A percentile compares a stretch with the other conserved stretches of the same genome.
Conservation (phyloP, 2,888 invertebrate genomes). For the Parascotia fuliginaria region DNA sequence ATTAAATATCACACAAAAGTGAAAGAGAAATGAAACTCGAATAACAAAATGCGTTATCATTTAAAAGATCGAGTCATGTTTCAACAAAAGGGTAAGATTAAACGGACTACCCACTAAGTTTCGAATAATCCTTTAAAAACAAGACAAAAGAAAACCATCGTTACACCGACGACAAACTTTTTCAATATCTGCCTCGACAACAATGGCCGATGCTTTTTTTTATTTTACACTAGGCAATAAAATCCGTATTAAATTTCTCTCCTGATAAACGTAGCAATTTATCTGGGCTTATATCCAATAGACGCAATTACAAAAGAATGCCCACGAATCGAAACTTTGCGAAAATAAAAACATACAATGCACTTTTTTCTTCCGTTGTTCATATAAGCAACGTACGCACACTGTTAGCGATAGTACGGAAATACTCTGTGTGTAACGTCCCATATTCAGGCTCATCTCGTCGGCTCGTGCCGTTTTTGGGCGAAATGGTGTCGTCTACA, state of each 20-base stretch:
- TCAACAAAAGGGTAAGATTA: constrained; percentile 62
- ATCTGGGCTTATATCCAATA: constrained; percentile 49
- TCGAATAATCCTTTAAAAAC: constrained; percentile 68
- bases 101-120: constrained; percentile 64
- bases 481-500: constrained; percentile 70
- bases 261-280: constrained; percentile 58
- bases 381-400: constrained; percentile 66
- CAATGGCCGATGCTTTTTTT: constrained; percentile 65
- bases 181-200: constrained; percentile 72
- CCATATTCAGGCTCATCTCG: constrained; percentile 79
- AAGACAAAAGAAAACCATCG: constrained; percentile 66
- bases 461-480: constrained; percentile 58
- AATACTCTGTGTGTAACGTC: constrained; percentile 79
- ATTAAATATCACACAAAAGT: constrained; percentile 37
- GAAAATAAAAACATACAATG: constrained; percentile 59
- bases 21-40: constrained; percentile 60
- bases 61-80: constrained; percentile 58
- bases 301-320: constrained; percentile 51
- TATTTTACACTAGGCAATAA: constrained; percentile 58
- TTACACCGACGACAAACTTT: constrained; percentile 69
- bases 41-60: constrained; percentile 44
- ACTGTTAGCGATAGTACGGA: constrained; percentile 74
- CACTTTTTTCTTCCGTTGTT: constrained; percentile 72
- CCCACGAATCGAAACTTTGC: constrained; percentile 43
- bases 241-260: constrained; percentile 66